A percentile compares a stretch with the other conserved stretches of the same genome.
These are phyloP conservation scores for Gambelia wislizenii DNA, from an alignment of 2,797 vertebrate species.

Conservation along the genomic window DNA sequence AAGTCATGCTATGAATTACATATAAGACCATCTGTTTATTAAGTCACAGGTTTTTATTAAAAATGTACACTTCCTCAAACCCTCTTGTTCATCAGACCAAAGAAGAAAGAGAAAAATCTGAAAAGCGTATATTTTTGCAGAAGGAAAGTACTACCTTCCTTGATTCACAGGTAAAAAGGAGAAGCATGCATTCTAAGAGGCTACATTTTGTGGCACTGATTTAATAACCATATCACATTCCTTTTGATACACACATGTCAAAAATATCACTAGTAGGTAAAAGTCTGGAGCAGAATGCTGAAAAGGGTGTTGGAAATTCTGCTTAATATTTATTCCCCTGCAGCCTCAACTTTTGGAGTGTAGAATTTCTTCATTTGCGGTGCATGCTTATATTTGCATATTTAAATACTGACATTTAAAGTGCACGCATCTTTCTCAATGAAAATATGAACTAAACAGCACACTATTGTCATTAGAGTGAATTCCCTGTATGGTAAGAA, in stretches of 20 bases:
- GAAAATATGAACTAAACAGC: constrained; percentile 17
- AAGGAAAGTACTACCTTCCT: constrained; percentile 82
- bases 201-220: constrained; percentile 33
- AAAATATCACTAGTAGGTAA: constrained; percentile 37
- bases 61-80: constrained; percentile 72
- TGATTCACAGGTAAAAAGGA: constrained; percentile 84
- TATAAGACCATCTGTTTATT: constrained; percentile 36
- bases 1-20: constrained; percentile 18
- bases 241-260: constrained; percentile 42
- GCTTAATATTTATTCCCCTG: constrained; percentile 6
- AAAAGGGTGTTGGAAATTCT: constrained; percentile 31
- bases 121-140: constrained; percentile 83
- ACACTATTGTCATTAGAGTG: constrained; percentile 52
- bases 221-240: constrained; percentile 52
- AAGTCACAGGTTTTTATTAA: constrained; percentile 62
- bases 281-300: constrained; percentile 44
- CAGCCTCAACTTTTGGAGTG: constrained; percentile 9
- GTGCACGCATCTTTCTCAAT: neutral
- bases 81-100: constrained; percentile 82
- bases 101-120: constrained; percentile 85
- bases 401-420: constrained; percentile 19
- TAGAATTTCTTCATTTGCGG: constrained; percentile 20
- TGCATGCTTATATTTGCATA: constrained; percentile 56
- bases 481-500: constrained; percentile 55
- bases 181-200: constrained; percentile 49